Base-by-base conservation (phyloP, 2,888 invertebrate species). In the Xylota sylvarum region DNA sequence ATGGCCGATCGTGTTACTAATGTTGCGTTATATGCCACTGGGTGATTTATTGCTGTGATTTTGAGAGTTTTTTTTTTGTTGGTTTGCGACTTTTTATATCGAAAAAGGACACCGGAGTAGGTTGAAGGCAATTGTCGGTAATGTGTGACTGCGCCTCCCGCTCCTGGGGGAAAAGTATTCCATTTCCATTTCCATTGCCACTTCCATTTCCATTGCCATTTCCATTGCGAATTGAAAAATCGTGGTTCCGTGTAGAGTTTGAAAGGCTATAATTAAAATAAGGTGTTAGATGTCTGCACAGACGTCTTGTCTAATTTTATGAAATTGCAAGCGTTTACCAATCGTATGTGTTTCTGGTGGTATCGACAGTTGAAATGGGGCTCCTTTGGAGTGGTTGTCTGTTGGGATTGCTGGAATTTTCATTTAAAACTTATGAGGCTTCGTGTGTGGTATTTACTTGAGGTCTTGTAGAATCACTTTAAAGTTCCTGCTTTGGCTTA, bases 11-110 rank as follows among this genome's bases (percentile, higher is more conserved):
- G 87, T 76, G 83, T 87, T 87, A 83, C 87, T 87, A 87, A 87
- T 83, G 83, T 79, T 87, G 80, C 85, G 81, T 81, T 85, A 85
- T 85, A 76, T 85, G 85, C 85, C 85, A 86, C 86, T 86, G 86
- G 82, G 82, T 86, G 86, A 86, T 86, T 86, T 86, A 86, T 82
- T 78, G 81, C 85, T 40, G 48, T 65, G 69, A 70, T 72, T 76
- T 73, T 52, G 48, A 50, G 40, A 35, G 62, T 56, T 70, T 64
- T 70, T 35, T 77, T 32, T 35, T 50, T 67, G 52, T 43, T 52
- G 55, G 7, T 37, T 17, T 4, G 19, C n/a, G 62, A 14, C 32
- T 23, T 60, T 32, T 23, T 23, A 3, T 62, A 55, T 60, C n/a
- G 12, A 50, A 80, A 84, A 85, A 85, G 81, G 85, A 85, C 85